Evolutionary conservation across 2,888 invertebrate genomes (phyloP), one percentile per base, ranked within the genome.

Genomic region (Protophormia terraenovae): DNA sequence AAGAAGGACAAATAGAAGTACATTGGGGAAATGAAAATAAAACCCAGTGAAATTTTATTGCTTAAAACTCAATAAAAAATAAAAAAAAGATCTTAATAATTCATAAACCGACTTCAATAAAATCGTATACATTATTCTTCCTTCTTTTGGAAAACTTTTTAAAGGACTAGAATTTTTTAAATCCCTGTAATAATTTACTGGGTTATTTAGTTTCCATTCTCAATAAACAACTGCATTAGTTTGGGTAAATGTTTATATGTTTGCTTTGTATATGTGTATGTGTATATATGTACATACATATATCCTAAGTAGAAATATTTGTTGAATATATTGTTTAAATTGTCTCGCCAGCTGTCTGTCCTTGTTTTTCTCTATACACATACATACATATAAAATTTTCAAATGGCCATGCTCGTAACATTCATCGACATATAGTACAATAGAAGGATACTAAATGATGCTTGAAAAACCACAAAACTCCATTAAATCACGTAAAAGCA

Each of bases 401-500:
- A 16, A 47, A 7, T 47, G 47, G 19, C 22, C 50, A 8, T 50
- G 24, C 12, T 4, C 16, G 32, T 29, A 27, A 19, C 27, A 53
- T 67, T 73, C 16, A n/a, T n/a, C n/a, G n/a, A n/a, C n/a, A n/a
- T n/a, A n/a, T n/a, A n/a, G n/a, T n/a, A n/a, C n/a, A 38, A 66
- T 75, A 32, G 62, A 41, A 50, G 38, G 27, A 53, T 35, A 84
- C 24, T 47, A 78, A 85, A 85, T 85, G 82, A 85, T 85, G 85
- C 78, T 82, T 78, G 83, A 78, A 83, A 84, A 80, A 72, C 86
- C 86, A 83, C 86, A 86, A 83, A 86, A 86, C 86, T 83, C 83
- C 76, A 86, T 86, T 86, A 86, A 86, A 86, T 83, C 86, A 86
- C 86, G 86, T 86, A 86, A 69, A 62, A 79, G 83, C 76, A 83